Percentiles rank a stretch among this genome's conserved stretches.
phyloP scores from a whole-genome alignment of 2,888 invertebrate species.

The Drosophila dives region DNA sequence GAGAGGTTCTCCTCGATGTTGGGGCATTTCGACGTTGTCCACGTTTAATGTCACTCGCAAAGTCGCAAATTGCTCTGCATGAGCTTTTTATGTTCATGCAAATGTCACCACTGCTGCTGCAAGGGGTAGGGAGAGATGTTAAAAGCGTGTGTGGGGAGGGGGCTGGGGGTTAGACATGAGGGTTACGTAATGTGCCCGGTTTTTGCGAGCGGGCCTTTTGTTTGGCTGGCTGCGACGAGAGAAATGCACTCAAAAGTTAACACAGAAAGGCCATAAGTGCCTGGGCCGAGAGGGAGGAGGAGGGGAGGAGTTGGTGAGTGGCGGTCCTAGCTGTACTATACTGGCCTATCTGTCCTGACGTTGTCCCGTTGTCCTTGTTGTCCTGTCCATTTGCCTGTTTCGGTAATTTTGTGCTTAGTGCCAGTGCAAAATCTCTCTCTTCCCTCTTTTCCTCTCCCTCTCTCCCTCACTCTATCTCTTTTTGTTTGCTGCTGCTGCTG shows the following conservation, averaged over 20 bases:
- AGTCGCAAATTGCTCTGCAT: conserved; percentile 82
- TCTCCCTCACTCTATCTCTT: conserved; percentile 4
- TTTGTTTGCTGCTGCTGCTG: not conserved
- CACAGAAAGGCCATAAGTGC: conserved; percentile 78
- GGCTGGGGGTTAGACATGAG: not conserved
- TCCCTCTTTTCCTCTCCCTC: not conserved
- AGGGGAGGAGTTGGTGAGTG: not conserved
- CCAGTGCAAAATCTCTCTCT: conserved; percentile 61
- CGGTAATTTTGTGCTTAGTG: conserved; percentile 79
- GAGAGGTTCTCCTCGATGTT: conserved; percentile 28
- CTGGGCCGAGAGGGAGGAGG: conserved; percentile 17
- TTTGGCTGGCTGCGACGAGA: conserved; percentile 71
- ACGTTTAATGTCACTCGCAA: conserved; percentile 82
- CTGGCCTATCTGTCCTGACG: conserved; percentile 2
- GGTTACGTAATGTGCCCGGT: conserved; percentile 63
- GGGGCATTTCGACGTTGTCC: conserved; percentile 54
- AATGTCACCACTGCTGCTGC: conserved; percentile 74
- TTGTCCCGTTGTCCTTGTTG: conserved; percentile 32
- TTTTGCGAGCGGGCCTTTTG: conserved; percentile 63
- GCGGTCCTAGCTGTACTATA: not conserved
- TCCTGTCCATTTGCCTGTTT: conserved; percentile 69
- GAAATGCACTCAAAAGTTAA: conserved; percentile 80
- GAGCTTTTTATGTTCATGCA: conserved; percentile 82
- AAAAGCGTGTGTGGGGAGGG: not conserved
- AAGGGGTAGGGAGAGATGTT: conserved; percentile 38